Conservation (phyloP, 2,113 vertebrate species). For the Pristiophorus japonicus region DNA sequence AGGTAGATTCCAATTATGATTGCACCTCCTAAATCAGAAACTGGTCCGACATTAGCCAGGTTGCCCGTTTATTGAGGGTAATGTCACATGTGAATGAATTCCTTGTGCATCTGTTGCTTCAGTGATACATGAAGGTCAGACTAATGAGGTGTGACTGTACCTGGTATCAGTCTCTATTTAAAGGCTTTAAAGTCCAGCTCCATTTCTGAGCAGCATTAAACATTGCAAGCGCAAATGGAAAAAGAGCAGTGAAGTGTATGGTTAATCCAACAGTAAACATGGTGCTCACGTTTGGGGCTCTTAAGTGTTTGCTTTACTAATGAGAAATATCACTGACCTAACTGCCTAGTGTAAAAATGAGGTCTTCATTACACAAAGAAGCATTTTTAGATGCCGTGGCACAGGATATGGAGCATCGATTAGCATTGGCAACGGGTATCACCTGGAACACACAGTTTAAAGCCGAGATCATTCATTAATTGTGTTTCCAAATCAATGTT, state of each 20-base stretch:
- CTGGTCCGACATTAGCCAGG: neutral
- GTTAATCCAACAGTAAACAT: neutral
- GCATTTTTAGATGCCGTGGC: neutral
- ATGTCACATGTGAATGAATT: neutral
- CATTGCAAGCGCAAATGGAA: neutral
- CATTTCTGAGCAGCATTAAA: neutral
- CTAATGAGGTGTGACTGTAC: neutral
- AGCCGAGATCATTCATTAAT: neutral
- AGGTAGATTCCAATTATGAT: neutral
- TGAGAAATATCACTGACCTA: neutral
- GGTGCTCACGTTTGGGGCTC: neutral
- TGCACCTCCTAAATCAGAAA: neutral
- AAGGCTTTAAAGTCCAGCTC: neutral
- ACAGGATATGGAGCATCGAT: neutral
- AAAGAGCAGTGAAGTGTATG: neutral
- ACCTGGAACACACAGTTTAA: neutral
- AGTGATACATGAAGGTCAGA: neutral
- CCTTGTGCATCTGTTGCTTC: neutral
- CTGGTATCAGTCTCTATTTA: neutral
- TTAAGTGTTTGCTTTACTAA: conserved; percentile 6
- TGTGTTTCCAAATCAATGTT: neutral
- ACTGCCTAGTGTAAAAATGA: neutral
- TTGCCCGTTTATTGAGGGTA: neutral
- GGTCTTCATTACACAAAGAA: neutral
- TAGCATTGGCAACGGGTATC: neutral